These are phyloP conservation scores for Ciconia nigra DNA, from an alignment of 2,797 vertebrate species.

Conservation along the genomic window DNA sequence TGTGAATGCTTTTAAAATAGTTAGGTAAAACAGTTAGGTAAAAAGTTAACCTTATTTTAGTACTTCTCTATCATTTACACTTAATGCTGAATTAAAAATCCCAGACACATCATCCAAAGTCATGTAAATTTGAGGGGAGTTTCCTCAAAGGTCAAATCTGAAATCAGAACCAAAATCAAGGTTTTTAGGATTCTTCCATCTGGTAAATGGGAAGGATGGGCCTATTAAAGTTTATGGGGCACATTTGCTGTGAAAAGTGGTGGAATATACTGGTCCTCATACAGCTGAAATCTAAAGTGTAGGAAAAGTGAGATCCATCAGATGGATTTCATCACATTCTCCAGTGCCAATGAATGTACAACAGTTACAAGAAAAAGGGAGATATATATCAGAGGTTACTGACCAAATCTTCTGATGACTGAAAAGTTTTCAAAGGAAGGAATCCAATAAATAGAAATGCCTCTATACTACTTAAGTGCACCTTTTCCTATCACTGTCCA, in stretches of 20 bases:
- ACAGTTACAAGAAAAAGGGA: not conserved
- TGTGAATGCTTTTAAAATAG: not conserved
- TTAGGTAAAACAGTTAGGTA: not conserved
- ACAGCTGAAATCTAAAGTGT: not conserved
- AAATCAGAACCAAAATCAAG: not conserved
- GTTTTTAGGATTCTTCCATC: not conserved
- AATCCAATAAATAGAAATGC: not conserved
- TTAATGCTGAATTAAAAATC: not conserved
- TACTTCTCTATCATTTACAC: not conserved
- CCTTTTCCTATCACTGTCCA: not conserved
- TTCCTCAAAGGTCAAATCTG: not conserved
- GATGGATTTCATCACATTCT: not conserved
- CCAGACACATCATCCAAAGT: not conserved
- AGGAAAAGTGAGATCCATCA: not conserved
- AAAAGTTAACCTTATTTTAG: not conserved
- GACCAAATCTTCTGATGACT: not conserved
- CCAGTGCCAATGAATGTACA: not conserved
- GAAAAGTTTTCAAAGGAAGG: not conserved
- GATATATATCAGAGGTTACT: not conserved
- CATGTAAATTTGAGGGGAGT: not conserved
- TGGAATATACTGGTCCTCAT: not conserved
- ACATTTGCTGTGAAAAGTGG: not conserved
- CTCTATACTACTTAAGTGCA: not conserved
- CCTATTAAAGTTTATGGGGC: not conserved
- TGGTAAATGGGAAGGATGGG: not conserved